Base-by-base conservation (phyloP, 2,797 vertebrate genomes). In the Sparus aurata region DNA sequence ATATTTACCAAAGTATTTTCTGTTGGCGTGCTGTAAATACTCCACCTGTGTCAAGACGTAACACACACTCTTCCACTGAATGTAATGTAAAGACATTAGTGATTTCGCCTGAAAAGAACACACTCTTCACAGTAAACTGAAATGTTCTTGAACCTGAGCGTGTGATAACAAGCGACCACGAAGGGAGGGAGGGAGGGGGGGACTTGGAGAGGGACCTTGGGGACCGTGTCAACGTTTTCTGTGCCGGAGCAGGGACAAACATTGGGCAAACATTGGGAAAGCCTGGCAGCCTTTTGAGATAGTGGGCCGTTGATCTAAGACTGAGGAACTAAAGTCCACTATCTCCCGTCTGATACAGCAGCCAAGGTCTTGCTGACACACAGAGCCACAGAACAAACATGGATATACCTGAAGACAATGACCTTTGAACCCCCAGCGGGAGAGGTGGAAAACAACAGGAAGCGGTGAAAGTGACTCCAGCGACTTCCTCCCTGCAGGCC, bases 221-320 rank as follows among this genome's bases (percentile, higher is more conserved):
- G 93, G 93, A 89, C 88, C 55, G 80, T 93, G 94, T 94, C 94
- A 94, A 94, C 85, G 90, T 94, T 94, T 94, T 93, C 89, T 93
- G 92, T 94, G 94, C 91, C 75, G 87, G 88, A 90, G 85, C 91
- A 84, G 90, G 91, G 91, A 94, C 93, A 93, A 93, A 88, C 89
- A 87, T 94, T 94, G 80, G 91, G 87, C 88, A 94, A 94, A 94
- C 92, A 94, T 94, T 94, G 92, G 92, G 92, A 94, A 94, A 94
- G 93, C 55, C 92, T 92, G 89, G 89, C 92, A 90, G 93, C 86
- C 91, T 91, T 34, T 91, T 93, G 91, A 94, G 93, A 94, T 94
- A 94, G 92, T 91, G 85, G 92, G 91, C 83, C 93, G 92, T 94
- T 94, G 93, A 94, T 94, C 93, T 92, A 94, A 94, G 94, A 94